These are phyloP conservation scores for Schizopygopsis pylzovi DNA, from an alignment of 2,797 vertebrate species.

Conservation along the genomic window DNA sequence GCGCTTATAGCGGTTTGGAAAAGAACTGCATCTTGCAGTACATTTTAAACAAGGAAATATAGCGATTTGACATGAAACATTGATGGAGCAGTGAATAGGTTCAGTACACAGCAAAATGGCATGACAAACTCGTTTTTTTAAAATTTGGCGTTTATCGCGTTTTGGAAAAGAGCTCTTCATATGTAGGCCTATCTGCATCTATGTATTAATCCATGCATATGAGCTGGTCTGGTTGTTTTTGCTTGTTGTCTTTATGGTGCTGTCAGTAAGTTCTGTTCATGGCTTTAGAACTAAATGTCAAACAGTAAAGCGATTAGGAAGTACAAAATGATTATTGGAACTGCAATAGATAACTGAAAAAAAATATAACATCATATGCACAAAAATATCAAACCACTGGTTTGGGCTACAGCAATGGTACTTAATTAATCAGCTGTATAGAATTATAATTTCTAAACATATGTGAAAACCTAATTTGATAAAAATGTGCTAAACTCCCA, in stretches of 20 bases:
- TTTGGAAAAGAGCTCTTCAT: no score
- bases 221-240: background rate
- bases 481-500: no score
- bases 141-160: no score
- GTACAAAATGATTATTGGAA: background rate
- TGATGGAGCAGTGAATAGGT: no score
- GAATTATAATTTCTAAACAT: no score
- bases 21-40: no score
- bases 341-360: background rate
- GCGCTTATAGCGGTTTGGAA: no score
- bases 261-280: background rate
- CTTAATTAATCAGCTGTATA: background rate
- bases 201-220: no score
- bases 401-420: background rate
- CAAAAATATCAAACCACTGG: background rate
- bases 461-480: background rate
- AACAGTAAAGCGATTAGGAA: background rate
- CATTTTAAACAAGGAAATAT: no score
- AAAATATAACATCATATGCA: background rate
- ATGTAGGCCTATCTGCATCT: background rate
- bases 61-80: no score
- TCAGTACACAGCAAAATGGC: no score
- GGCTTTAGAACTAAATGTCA: background rate
- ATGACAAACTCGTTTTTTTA: no score
- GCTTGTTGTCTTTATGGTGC: background rate